Evolutionary conservation across 2,888 invertebrate genomes (phyloP).

Genomic region (Dioctria rufipes): DNA sequence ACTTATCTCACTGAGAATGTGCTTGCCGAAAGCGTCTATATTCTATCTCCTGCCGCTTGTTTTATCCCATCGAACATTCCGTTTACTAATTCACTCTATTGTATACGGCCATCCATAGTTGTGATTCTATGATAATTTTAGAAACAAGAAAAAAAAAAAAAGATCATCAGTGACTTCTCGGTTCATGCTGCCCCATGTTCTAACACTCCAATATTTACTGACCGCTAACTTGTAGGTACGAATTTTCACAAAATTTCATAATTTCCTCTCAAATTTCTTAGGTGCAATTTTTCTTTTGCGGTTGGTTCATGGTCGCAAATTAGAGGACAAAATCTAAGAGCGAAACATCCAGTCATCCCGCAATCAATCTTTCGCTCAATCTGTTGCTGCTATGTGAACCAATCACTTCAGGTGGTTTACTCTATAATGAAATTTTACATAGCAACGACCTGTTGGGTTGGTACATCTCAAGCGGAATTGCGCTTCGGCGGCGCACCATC

Average conservation of each 20-base stretch:
- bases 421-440: neutral
- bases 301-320: constrained; percentile 5
- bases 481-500: neutral
- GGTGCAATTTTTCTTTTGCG: neutral
- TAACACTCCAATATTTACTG: too few relatives aligned
- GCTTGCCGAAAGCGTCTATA: too few relatives aligned
- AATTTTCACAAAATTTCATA: constrained; percentile 8
- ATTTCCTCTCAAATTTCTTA: neutral
- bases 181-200: too few relatives aligned
- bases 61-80: too few relatives aligned
- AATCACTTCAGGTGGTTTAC: neutral
- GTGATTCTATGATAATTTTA: too few relatives aligned
- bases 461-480: neutral
- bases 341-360: neutral
- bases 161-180: too few relatives aligned
- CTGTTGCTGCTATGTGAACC: neutral
- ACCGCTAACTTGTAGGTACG: neutral
- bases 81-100: too few relatives aligned
- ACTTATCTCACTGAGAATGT: too few relatives aligned
- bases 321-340: constrained; percentile 7
- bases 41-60: too few relatives aligned
- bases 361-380: neutral
- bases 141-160: too few relatives aligned
- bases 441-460: neutral
- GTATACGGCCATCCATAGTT: too few relatives aligned